Conservation (phyloP, 92 coral and sea anemone species). For the Epizoanthus illoricatus region DNA sequence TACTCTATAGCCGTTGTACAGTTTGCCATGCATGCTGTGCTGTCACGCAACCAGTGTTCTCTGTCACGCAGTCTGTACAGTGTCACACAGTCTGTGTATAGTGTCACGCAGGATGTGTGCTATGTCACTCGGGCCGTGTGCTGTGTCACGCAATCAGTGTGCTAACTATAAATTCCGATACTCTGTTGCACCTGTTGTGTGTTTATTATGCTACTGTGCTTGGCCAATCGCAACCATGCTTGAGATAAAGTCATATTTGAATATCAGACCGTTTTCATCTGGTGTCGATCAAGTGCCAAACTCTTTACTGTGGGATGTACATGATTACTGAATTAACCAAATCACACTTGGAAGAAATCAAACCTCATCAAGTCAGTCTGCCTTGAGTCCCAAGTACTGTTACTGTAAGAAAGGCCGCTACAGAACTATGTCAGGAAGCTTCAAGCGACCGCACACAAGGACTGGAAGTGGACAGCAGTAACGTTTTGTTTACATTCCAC, state of each 20-base stretch:
- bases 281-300: constrained; percentile 5
- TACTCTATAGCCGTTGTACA: constrained; percentile 82
- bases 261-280: constrained; percentile 9
- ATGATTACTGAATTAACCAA: not conserved
- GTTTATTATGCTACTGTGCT: not conserved
- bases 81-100: too few species aligned
- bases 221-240: not conserved
- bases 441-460: not conserved
- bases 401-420: not conserved
- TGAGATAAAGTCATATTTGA: constrained; percentile 4
- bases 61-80: not conserved
- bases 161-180: not conserved
- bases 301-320: constrained; percentile 9
- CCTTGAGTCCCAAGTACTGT: not conserved
- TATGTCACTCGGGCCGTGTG: constrained; percentile 2
- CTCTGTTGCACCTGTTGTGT: not conserved
- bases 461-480: too few species aligned
- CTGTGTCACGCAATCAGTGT: not conserved
- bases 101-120: not conserved
- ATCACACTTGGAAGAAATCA: not conserved
- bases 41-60: not conserved
- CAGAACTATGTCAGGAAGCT: not conserved
- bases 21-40: constrained; percentile 40
- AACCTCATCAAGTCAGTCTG: not conserved
- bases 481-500: too few species aligned